Conservation (phyloP, 2,888 invertebrate genomes). For the Pristionchus maxplancki region DNA sequence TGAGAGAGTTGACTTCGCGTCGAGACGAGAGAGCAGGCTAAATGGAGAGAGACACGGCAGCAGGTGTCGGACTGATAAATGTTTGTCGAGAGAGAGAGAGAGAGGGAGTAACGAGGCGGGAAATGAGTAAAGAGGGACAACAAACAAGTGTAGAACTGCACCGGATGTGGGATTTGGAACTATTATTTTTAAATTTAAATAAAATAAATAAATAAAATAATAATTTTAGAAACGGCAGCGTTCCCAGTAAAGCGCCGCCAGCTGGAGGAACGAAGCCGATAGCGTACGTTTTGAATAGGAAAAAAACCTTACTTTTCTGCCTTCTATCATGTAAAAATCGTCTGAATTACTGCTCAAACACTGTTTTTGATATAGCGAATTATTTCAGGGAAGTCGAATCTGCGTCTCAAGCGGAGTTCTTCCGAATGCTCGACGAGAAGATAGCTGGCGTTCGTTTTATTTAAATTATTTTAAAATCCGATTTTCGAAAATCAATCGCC, state of each 20-base stretch:
- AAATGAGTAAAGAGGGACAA: slow-evolving; percentile 17
- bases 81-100: slow-evolving; percentile 11
- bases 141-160: background rate
- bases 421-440: slow-evolving; percentile 74
- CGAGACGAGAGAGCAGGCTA: background rate
- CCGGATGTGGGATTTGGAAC: too few species aligned
- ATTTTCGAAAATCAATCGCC: background rate
- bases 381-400: slow-evolving; percentile 69
- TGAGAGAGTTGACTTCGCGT: background rate
- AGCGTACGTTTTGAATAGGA: background rate
- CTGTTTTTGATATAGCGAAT: too few species aligned
- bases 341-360: too few species aligned
- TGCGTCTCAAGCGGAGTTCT: slow-evolving; percentile 73
- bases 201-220: background rate
- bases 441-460: slow-evolving; percentile 64
- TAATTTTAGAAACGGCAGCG: slow-evolving; percentile 25
- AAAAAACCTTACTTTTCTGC: too few species aligned
- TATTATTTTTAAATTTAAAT: background rate
- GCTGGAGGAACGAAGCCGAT: background rate
- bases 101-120: too few species aligned
- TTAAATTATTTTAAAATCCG: background rate
- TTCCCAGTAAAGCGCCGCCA: background rate
- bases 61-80: slow-evolving; percentile 37
- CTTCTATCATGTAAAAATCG: too few species aligned
- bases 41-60: background rate